Evolutionary conservation across 2,113 vertebrate genomes (phyloP).

Genomic region (Apaloderma vittatum): DNA sequence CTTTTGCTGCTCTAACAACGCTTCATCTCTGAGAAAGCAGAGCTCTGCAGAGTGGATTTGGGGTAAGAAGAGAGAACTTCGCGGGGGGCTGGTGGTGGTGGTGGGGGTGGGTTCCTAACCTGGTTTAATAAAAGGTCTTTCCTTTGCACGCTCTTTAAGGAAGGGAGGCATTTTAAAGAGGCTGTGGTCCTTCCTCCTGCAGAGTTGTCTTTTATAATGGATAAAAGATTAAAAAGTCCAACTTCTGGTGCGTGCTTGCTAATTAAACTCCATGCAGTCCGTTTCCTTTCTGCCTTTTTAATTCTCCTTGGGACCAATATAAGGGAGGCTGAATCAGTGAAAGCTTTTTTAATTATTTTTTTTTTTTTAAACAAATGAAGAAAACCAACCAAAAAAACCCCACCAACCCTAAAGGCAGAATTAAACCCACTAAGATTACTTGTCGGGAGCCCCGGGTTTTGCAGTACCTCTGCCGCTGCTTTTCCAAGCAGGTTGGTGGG

Average conservation of each 20-base stretch:
- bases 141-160: neutral
- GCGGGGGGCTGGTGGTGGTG: too few relatives aligned
- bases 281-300: neutral
- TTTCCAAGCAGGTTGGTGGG: neutral
- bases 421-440: accelerated
- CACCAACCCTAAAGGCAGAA: neutral
- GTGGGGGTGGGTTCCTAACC: neutral
- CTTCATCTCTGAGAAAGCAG: neutral
- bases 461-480: accelerated
- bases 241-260: conserved; percentile 20
- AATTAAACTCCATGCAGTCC: conserved; percentile 38
- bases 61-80: conserved; percentile 61
- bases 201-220: neutral
- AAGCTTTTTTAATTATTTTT: neutral
- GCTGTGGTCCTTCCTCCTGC: neutral
- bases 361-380: neutral
- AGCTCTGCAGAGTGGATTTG: neutral
- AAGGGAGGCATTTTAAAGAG: neutral
- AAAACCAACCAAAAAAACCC: accelerated
- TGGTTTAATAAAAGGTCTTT: neutral
- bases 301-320: neutral
- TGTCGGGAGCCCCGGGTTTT: neutral
- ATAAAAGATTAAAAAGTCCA: neutral
- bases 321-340: conserved; percentile 44
- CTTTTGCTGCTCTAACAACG: conserved; percentile 54